Percentiles rank a stretch among this genome's conserved stretches.
Evolutionary conservation across 2,888 invertebrate genomes (phyloP).

Genomic region (Myathropa florea): DNA sequence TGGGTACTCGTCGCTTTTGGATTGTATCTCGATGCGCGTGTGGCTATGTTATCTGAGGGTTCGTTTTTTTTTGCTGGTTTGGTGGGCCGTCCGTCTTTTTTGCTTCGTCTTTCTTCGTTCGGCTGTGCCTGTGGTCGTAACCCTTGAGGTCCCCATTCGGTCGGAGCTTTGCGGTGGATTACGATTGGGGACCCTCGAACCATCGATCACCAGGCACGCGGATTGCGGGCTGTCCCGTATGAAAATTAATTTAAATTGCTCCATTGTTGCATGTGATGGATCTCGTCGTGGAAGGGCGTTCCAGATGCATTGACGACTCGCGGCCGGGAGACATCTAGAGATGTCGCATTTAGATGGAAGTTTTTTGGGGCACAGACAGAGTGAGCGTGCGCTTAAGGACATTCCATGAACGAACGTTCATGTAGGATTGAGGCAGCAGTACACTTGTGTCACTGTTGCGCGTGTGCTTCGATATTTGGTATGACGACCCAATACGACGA

Average conservation of each 20-base stretch:
- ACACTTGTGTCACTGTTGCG: no score
- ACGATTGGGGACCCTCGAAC: conserved; percentile 5
- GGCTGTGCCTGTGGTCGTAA: not conserved
- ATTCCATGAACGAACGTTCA: no score
- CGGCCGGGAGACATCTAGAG: not conserved
- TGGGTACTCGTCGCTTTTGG: conserved; percentile 49
- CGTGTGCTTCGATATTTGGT: no score
- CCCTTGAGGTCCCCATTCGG: conserved; percentile 1
- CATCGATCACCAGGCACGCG: conserved; percentile 33
- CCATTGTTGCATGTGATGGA: conserved; percentile 22
- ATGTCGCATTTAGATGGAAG: not conserved
- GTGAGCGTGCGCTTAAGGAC: no score
- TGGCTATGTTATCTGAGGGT: conserved; percentile 19
- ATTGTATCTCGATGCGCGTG: conserved; percentile 33
- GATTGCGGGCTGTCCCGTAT: conserved; percentile 16
- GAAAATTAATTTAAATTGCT: conserved; percentile 46
- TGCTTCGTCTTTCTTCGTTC: not conserved
- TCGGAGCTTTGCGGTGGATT: not conserved
- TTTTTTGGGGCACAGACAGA: no score
- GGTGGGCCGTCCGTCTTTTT: not conserved
- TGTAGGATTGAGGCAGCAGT: no score
- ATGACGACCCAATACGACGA: no score
- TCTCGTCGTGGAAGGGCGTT: not conserved
- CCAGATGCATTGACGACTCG: not conserved
- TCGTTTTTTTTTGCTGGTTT: not conserved